Conservation (phyloP, 2,797 vertebrate genomes). For the Chiloscyllium punctatum region DNA sequence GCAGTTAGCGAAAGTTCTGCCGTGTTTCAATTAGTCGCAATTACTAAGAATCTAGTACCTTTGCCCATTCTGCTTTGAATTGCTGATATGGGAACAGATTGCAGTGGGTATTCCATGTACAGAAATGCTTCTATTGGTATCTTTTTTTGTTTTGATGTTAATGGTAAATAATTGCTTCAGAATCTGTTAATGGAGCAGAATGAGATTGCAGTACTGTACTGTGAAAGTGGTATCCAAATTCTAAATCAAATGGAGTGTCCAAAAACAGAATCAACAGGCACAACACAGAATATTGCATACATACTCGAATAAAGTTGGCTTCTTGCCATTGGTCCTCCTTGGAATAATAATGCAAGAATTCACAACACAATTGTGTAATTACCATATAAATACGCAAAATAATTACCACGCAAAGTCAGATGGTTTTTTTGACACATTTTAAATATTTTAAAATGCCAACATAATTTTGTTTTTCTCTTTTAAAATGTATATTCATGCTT, state of each 20-base stretch:
- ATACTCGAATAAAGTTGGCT: not conserved
- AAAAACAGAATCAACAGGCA: not conserved
- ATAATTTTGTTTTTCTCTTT: not conserved
- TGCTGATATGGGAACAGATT: not conserved
- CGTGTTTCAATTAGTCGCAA: not conserved
- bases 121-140: not conserved
- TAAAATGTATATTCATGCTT: not conserved
- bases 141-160: not conserved
- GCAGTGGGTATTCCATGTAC: not conserved
- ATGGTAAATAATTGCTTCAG: constrained; percentile 17
- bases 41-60: not conserved
- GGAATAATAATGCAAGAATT: not conserved
- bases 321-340: not conserved
- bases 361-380: not conserved
- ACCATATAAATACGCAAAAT: not conserved
- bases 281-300: not conserved
- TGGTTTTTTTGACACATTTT: not conserved
- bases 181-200: not conserved
- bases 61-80: not conserved
- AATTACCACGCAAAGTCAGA: not conserved
- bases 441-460: not conserved
- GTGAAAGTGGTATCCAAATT: not conserved
- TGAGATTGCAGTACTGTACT: not conserved
- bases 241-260: not conserved
- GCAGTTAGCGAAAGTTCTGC: not conserved